A percentile compares a stretch with the other conserved stretches of the same genome.
phyloP scores from a whole-genome alignment of 2,888 invertebrate species.

The Sphaeridia pumilis region DNA sequence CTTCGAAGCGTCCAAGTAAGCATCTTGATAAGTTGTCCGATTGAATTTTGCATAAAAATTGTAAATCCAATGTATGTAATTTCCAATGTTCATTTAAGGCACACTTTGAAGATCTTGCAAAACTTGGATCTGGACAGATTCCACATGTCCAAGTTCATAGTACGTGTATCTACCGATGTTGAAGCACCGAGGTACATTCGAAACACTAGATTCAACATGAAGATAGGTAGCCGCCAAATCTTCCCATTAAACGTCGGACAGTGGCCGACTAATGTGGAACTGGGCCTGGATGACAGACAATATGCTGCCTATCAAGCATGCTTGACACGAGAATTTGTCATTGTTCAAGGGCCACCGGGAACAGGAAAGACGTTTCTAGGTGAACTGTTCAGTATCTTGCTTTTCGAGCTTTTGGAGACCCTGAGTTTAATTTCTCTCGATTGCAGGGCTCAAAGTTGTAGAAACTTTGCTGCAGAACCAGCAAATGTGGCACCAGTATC shows the following conservation, averaged over 20 bases:
- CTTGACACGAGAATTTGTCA: constrained; percentile 56
- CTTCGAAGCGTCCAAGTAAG: constrained; percentile 66
- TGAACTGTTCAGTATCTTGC: background rate
- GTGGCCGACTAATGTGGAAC: constrained; percentile 44
- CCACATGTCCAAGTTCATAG: constrained; percentile 57
- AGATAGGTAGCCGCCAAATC: constrained; percentile 7
- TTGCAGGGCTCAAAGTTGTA: constrained; percentile 56
- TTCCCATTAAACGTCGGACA: constrained; percentile 13
- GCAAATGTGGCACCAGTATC: constrained; percentile 38
- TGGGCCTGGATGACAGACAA: constrained; percentile 56
- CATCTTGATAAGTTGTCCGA: background rate
- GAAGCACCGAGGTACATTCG: constrained; percentile 40
- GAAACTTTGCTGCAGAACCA: constrained; percentile 52
- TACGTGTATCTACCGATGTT: constrained; percentile 42
- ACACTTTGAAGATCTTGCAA: constrained; percentile 43
- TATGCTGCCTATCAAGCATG: constrained; percentile 54
- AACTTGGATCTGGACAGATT: constrained; percentile 47
- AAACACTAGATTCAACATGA: constrained; percentile 3
- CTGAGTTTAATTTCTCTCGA: background rate
- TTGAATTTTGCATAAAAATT: constrained; percentile 3
- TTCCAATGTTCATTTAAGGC: constrained; percentile 19
- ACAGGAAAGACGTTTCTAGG: constrained; percentile 44
- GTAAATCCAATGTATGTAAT: too few species aligned
- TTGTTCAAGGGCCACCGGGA: constrained; percentile 60
- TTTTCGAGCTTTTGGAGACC: background rate